Evolutionary conservation across 1,140 invertebrate genomes (phyloP).

Genomic region (Manduca sexta): DNA sequence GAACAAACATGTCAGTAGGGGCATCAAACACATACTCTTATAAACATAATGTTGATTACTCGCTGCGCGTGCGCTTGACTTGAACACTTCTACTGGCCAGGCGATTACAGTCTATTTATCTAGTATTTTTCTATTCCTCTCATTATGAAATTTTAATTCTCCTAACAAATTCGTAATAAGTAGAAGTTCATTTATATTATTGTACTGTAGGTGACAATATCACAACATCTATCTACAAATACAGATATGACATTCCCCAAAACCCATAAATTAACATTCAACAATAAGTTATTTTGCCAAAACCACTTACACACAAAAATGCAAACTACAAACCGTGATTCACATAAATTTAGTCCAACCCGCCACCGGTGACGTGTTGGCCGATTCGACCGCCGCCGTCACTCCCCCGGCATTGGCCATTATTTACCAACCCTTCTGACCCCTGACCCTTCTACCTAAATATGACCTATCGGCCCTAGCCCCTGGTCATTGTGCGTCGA

Average conservation of each 20-base stretch:
- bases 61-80: no score
- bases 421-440: conserved; percentile 66
- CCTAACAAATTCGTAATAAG: no score
- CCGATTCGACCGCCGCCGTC: conserved; percentile 40
- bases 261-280: conserved; percentile 1
- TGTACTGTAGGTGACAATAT: no score
- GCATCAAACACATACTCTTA: no score
- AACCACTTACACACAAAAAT: conserved; percentile 6
- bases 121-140: no score
- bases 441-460: conserved; percentile 67
- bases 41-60: no score
- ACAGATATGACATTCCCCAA: background rate
- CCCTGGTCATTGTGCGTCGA: conserved; percentile 57
- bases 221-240: no score
- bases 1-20: no score
- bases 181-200: no score
- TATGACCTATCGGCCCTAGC: conserved; percentile 57
- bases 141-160: no score
- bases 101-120: no score
- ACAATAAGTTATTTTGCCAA: conserved; percentile 1
- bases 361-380: conserved; percentile 49
- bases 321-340: conserved; percentile 19
- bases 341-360: conserved; percentile 52
- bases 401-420: conserved; percentile 51
- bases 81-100: no score